Percentiles rank a stretch among this genome's conserved stretches.
Conservation (phyloP, 2,888 invertebrate genomes). For the Cheilosia scutellata region DNA sequence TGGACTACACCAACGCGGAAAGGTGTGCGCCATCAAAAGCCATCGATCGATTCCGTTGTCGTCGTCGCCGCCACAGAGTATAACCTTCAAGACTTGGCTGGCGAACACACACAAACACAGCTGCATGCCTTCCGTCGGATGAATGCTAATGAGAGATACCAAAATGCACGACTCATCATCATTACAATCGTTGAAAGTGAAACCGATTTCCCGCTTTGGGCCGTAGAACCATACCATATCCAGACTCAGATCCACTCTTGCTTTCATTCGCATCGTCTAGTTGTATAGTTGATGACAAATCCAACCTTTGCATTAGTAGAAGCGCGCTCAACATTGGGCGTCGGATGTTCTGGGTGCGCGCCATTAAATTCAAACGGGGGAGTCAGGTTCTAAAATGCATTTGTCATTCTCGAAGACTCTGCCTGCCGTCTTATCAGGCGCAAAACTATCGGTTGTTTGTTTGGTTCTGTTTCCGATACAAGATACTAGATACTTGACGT, state of each 20-base stretch:
- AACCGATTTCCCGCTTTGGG: conserved; percentile 61
- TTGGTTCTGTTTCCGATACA: not conserved
- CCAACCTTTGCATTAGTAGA: conserved; percentile 52
- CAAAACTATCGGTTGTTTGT: not conserved
- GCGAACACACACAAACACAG: conserved; percentile 53
- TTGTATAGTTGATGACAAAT: conserved; percentile 57
- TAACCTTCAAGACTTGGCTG: conserved; percentile 70
- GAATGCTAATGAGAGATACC: conserved; percentile 65
- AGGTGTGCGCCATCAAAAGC: conserved; percentile 59
- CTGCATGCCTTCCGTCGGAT: conserved; percentile 48
- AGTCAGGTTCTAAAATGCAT: conserved; percentile 42
- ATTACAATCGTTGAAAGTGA: conserved; percentile 64
- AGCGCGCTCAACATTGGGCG: conserved; percentile 47
- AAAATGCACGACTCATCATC: conserved; percentile 64
- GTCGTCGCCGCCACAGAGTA: conserved; percentile 9
- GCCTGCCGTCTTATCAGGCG: conserved; percentile 1
- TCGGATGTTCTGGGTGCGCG: conserved; percentile 72
- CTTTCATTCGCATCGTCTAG: conserved; percentile 6
- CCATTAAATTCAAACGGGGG: conserved; percentile 34
- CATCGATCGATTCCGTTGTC: conserved; percentile 44
- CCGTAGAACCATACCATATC: conserved; percentile 38
- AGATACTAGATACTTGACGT: not conserved
- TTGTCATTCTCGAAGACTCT: conserved; percentile 29
- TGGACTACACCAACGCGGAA: conserved; percentile 75
- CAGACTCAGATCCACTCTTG: conserved; percentile 43